A percentile compares a stretch with the other conserved stretches of the same genome.
Evolutionary conservation across 2,797 vertebrate genomes (phyloP).

Genomic region (Xenops minutus): DNA sequence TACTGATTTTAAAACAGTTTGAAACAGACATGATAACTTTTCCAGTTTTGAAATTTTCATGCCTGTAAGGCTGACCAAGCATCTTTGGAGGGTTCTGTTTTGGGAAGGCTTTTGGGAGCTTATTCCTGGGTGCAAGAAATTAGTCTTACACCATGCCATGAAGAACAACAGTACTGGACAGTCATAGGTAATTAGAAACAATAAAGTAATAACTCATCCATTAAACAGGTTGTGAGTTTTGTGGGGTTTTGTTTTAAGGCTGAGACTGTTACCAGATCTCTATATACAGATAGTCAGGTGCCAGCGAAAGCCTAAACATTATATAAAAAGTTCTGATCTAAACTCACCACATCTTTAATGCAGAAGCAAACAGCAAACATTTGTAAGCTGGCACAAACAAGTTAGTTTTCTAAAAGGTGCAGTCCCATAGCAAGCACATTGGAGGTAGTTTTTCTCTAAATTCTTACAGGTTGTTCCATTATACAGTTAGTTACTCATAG

Average conservation of each 20-base stretch:
- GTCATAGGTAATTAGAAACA: neutral
- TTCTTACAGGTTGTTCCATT: neutral
- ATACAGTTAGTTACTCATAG: neutral
- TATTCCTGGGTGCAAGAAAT: neutral
- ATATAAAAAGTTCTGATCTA: neutral
- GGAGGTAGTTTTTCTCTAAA: neutral
- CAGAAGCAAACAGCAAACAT: neutral
- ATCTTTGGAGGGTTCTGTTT: neutral
- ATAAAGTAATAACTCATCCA: neutral
- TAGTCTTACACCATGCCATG: neutral
- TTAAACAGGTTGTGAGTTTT: neutral
- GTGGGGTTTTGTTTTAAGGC: neutral
- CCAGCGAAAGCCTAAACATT: neutral
- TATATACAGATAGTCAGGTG: neutral
- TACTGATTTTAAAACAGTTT: neutral
- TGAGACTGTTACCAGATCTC: neutral
- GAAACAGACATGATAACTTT: neutral
- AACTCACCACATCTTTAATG: neutral
- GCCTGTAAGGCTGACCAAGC: neutral
- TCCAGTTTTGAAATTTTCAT: neutral
- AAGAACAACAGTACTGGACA: neutral
- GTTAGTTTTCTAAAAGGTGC: neutral
- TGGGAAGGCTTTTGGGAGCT: neutral
- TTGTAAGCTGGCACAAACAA: neutral
- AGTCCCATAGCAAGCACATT: neutral